Conservation (phyloP, 1,140 invertebrate species). For the Paraescarpia echinospica region DNA sequence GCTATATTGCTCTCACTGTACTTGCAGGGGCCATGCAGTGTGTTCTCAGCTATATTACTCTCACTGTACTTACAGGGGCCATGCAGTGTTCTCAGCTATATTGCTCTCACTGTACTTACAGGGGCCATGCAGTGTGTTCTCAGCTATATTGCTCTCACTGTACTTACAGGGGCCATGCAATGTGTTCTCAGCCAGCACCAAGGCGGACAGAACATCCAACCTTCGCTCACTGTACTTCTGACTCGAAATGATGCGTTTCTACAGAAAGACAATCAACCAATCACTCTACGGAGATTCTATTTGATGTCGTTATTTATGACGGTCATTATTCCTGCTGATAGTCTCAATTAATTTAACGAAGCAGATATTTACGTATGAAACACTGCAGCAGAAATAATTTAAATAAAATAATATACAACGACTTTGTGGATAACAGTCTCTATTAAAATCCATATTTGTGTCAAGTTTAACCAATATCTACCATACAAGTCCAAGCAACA, state of each 20-base stretch:
- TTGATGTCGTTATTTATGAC: neutral
- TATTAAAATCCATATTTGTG: neutral
- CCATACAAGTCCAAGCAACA: neutral
- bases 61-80: no score
- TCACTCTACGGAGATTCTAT: neutral
- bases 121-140: no score
- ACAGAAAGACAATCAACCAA: neutral
- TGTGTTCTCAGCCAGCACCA: slow-evolving; percentile 72
- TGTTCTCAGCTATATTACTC: no score
- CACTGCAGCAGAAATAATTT: neutral
- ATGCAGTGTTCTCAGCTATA: no score
- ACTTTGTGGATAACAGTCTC: neutral
- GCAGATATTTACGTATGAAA: neutral
- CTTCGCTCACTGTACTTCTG: slow-evolving; percentile 67
- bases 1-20: no score
- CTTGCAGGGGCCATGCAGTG: no score
- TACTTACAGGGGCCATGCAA: slow-evolving; percentile 68
- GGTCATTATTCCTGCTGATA: neutral
- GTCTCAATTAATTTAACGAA: neutral
- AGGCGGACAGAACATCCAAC: slow-evolving; percentile 71
- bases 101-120: no score
- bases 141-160: no score
- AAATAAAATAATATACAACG: neutral
- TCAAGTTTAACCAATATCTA: neutral
- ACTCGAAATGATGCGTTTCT: slow-evolving; percentile 62